A percentile compares a stretch with the other conserved stretches of the same genome.
These are phyloP conservation scores for Megalops cyprinoides DNA, from an alignment of 2,797 vertebrate genomes.

Conservation along the genomic window DNA sequence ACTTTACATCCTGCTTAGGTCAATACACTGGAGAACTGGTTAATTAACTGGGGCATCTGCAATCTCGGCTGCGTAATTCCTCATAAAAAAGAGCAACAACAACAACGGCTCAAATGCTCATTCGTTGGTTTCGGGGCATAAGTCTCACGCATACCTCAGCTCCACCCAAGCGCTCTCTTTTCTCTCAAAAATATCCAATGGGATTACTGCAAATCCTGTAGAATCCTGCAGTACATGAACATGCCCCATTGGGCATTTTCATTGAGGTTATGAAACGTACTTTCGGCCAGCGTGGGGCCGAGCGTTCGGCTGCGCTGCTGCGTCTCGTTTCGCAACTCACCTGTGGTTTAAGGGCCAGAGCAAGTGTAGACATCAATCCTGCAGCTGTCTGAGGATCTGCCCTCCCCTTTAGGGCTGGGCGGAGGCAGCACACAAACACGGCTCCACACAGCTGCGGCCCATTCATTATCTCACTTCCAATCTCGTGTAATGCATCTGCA, in stretches of 20 bases:
- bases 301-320: background rate
- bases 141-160: background rate
- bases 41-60: background rate
- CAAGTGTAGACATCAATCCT: background rate
- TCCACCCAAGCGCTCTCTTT: background rate
- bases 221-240: too few relatives aligned
- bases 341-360: background rate
- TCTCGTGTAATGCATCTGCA: slow-evolving; percentile 32
- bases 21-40: background rate
- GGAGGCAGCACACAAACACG: too few relatives aligned
- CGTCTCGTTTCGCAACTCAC: background rate
- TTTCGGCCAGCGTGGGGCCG: background rate
- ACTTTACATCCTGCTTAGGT: background rate
- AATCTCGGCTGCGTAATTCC: background rate
- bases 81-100: background rate
- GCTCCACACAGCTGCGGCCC: background rate
- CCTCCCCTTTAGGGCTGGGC: background rate
- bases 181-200: too few relatives aligned
- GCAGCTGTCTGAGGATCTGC: background rate
- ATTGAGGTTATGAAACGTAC: too few relatives aligned
- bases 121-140: background rate
- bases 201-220: too few relatives aligned
- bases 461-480: background rate
- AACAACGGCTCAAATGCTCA: background rate
- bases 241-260: too few relatives aligned